phyloP scores from a whole-genome alignment of 2,113 vertebrate genomes.

The Lipophrys pholis region DNA sequence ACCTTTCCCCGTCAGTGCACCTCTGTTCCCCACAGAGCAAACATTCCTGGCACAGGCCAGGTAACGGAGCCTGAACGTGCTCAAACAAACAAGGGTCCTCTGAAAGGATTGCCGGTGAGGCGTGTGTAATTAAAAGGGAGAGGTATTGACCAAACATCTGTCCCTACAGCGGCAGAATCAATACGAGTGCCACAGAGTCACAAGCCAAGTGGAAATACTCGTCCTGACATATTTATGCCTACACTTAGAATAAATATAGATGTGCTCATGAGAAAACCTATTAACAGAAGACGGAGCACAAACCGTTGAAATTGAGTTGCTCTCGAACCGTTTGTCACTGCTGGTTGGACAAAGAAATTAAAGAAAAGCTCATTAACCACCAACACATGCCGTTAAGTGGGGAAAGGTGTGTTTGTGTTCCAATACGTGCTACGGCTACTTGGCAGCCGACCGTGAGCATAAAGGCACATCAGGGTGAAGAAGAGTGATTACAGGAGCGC shows the following conservation, averaged over 20 bases:
- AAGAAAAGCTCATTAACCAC: conserved; percentile 29
- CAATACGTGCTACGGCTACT: neutral
- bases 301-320: neutral
- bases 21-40: conserved; percentile 39
- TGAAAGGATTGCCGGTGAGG: conserved; percentile 37
- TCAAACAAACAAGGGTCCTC: conserved; percentile 40
- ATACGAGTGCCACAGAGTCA: neutral
- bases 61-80: conserved; percentile 31
- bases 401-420: conserved; percentile 4
- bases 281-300: neutral
- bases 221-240: neutral
- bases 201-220: neutral
- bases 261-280: neutral
- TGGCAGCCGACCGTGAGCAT: no score
- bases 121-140: conserved; percentile 33
- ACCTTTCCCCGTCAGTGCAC: neutral
- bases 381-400: neutral
- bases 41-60: conserved; percentile 48
- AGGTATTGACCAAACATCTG: conserved; percentile 43
- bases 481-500: neutral
- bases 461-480: neutral
- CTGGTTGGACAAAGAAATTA: neutral
- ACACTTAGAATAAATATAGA: neutral
- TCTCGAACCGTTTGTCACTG: neutral
- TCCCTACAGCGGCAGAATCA: neutral